phyloP scores from a whole-genome alignment of 2,888 invertebrate genomes.

The Conistra vaccinii region DNA sequence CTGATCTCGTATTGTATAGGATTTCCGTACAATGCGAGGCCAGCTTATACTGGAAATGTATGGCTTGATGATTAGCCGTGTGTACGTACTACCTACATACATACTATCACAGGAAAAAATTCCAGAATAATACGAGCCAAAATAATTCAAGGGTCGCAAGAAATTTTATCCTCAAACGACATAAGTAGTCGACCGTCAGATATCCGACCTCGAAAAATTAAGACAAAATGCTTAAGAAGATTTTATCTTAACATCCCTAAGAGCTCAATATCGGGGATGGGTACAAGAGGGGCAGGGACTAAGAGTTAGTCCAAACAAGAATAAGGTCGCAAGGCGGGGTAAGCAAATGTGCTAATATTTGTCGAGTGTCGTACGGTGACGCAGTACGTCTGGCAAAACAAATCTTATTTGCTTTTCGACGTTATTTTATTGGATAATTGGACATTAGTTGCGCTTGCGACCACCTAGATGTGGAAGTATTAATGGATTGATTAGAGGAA shows the following conservation, averaged over 20 bases:
- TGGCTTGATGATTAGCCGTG: too few species aligned
- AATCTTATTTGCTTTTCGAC: slow-evolving; percentile 63
- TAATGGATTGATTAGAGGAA: slow-evolving; percentile 10
- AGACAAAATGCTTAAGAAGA: slow-evolving; percentile 54
- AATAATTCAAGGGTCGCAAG: background rate
- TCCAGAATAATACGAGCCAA: slow-evolving; percentile 4
- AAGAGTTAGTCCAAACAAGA: slow-evolving; percentile 74
- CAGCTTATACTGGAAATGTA: too few species aligned
- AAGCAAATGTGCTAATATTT: slow-evolving; percentile 77
- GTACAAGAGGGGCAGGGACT: slow-evolving; percentile 65
- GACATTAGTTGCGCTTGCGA: slow-evolving; percentile 29
- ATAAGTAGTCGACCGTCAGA: slow-evolving; percentile 7
- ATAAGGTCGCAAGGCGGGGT: slow-evolving; percentile 72
- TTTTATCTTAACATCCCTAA: slow-evolving; percentile 62
- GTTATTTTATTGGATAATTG: slow-evolving; percentile 65
- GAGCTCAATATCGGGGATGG: slow-evolving; percentile 62
- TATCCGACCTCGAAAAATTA: slow-evolving; percentile 59
- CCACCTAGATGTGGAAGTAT: slow-evolving; percentile 6
- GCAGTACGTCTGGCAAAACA: slow-evolving; percentile 69
- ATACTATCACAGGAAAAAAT: background rate
- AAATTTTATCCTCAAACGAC: slow-evolving; percentile 22
- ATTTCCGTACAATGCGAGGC: too few species aligned
- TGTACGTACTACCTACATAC: background rate
- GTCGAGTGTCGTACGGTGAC: slow-evolving; percentile 71
- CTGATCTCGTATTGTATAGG: too few species aligned